Conservation (phyloP, 2,888 invertebrate genomes). For the Conus canariensis region DNA sequence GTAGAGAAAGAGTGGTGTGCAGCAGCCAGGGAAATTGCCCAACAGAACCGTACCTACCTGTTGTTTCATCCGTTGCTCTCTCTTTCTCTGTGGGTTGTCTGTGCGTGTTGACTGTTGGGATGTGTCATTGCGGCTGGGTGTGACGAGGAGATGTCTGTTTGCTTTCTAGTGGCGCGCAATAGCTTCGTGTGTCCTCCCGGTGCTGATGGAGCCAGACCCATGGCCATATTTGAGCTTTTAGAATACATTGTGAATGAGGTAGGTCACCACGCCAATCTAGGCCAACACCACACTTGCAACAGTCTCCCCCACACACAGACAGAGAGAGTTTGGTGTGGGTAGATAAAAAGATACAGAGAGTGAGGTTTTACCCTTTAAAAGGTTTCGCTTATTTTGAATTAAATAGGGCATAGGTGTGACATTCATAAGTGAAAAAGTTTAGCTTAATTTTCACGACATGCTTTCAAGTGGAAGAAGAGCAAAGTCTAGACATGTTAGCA, state of each 20-base stretch:
- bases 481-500: too few species aligned
- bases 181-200: slow-evolving; percentile 71
- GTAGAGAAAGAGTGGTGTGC: background rate
- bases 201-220: slow-evolving; percentile 83
- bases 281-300: slow-evolving; percentile 29
- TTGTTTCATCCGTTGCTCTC: background rate
- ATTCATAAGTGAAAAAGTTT: too few species aligned
- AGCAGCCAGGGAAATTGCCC: background rate
- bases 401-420: too few species aligned
- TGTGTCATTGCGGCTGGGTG: background rate
- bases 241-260: slow-evolving; percentile 98
- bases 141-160: slow-evolving; percentile 24
- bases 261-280: slow-evolving; percentile 61
- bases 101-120: background rate
- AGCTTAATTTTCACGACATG: too few species aligned
- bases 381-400: too few species aligned
- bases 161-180: slow-evolving; percentile 70
- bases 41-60: background rate
- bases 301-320: slow-evolving; percentile 2
- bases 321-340: too few species aligned
- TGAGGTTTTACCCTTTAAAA: too few species aligned
- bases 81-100: background rate
- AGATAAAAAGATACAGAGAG: too few species aligned
- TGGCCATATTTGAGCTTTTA: slow-evolving; percentile 99
- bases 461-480: too few species aligned